A percentile compares a stretch with the other conserved stretches of the same genome.
Conservation (phyloP, 2,888 invertebrate genomes). For the Gortyna flavago region DNA sequence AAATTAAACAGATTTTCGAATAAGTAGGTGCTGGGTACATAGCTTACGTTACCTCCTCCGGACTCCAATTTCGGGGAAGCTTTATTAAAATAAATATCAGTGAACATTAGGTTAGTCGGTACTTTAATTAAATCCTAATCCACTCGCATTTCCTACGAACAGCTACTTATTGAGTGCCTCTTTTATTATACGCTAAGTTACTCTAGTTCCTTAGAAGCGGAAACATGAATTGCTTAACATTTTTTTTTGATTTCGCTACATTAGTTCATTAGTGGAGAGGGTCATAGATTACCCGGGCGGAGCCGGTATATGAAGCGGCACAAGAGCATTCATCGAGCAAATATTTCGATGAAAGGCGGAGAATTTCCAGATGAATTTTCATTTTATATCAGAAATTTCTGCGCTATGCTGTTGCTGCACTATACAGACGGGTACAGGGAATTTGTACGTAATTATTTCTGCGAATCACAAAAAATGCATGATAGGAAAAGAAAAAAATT, state of each 20-base stretch:
- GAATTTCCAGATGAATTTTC: conserved; percentile 30
- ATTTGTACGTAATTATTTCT: conserved; percentile 4
- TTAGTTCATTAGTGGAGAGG: conserved; percentile 50
- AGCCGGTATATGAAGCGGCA: conserved; percentile 34
- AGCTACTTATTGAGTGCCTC: conserved; percentile 5
- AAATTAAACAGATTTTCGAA: background rate
- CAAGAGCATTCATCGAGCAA: conserved; percentile 30
- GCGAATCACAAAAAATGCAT: background rate
- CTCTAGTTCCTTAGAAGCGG: conserved; percentile 18
- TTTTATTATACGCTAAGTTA: conserved; percentile 32
- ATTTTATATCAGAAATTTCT: conserved; percentile 24
- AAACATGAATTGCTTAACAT: conserved; percentile 53
- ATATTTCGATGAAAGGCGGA: conserved; percentile 23
- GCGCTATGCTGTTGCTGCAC: background rate
- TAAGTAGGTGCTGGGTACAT: background rate
- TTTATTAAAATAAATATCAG: conserved; percentile 26
- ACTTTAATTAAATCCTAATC: conserved; percentile 48
- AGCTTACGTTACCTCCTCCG: conserved; percentile 10
- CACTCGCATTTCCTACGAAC: conserved; percentile 20
- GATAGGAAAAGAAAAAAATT: background rate
- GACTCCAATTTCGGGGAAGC: conserved; percentile 1
- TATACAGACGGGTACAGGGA: background rate
- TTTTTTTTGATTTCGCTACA: conserved; percentile 54
- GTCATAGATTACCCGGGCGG: conserved; percentile 26
- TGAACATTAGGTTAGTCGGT: conserved; percentile 10